A percentile compares a stretch with the other conserved stretches of the same genome.
These are phyloP conservation scores for Lepidothrix coronata DNA, from an alignment of 2,113 vertebrate species.

Conservation along the genomic window DNA sequence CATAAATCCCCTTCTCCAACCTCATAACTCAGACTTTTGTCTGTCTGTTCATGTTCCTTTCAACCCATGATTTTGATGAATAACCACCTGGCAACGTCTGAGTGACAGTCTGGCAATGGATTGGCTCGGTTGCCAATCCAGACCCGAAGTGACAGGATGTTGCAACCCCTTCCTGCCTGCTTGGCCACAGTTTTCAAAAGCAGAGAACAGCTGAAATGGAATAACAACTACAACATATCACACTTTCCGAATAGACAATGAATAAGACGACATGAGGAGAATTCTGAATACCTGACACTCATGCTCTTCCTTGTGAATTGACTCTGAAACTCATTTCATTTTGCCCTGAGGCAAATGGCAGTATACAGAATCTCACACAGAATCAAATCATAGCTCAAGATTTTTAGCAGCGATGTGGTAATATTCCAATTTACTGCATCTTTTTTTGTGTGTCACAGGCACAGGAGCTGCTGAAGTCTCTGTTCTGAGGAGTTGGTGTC, in stretches of 20 bases:
- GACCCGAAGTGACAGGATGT: not conserved
- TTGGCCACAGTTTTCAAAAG: not conserved
- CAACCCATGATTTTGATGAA: not conserved
- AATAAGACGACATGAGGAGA: not conserved
- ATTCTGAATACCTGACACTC: not conserved
- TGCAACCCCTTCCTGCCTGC: not conserved
- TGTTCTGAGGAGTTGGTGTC: not conserved
- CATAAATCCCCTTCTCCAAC: not conserved
- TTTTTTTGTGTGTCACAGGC: not conserved
- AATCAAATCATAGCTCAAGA: not conserved
- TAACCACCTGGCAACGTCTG: not conserved
- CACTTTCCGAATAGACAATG: not conserved
- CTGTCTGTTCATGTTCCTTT: not conserved
- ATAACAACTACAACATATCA: not conserved
- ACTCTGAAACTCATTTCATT: not conserved
- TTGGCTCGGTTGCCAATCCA: not conserved
- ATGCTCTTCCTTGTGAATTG: not conserved
- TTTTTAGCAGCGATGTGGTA: not conserved
- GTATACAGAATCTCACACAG: not conserved
- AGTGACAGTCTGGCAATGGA: not conserved
- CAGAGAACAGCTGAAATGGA: not conserved
- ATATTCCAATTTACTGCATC: not conserved
- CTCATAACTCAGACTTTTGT: not conserved
- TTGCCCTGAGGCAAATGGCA: not conserved
- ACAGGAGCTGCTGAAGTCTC: not conserved